These are phyloP conservation scores for Adrianichthys oophorus DNA, from an alignment of 2,797 vertebrate genomes.

Conservation along the genomic window DNA sequence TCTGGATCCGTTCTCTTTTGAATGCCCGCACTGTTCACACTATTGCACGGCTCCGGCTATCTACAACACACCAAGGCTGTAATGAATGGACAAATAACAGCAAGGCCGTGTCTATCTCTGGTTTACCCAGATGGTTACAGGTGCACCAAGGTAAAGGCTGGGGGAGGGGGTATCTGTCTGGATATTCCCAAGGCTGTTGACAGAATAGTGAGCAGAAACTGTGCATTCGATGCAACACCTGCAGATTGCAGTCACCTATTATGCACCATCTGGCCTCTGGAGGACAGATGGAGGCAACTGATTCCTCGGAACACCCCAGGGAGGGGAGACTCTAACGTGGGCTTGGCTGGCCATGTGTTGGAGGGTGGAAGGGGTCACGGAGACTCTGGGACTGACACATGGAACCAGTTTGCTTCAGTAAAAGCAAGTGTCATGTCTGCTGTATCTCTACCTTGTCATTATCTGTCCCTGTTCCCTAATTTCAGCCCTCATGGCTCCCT, in stretches of 20 bases:
- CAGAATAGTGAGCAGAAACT: slow-evolving; percentile 35
- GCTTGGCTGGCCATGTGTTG: slow-evolving; percentile 5
- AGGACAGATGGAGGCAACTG: slow-evolving; percentile 52
- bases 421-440: slow-evolving; percentile 69
- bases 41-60: background rate
- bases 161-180: slow-evolving; percentile 27
- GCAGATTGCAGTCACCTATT: slow-evolving; percentile 51
- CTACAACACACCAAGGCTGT: slow-evolving; percentile 20
- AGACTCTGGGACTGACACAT: slow-evolving; percentile 45
- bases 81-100: slow-evolving; percentile 54
- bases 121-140: slow-evolving; percentile 40
- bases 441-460: slow-evolving; percentile 73
- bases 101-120: slow-evolving; percentile 30
- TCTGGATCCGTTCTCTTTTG: slow-evolving; percentile 60
- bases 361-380: slow-evolving; percentile 12
- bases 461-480: slow-evolving; percentile 70
- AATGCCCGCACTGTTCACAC: slow-evolving; percentile 55
- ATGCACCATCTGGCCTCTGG: slow-evolving; percentile 49
- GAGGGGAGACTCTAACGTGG: slow-evolving; percentile 22
- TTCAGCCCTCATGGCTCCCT: slow-evolving; percentile 56
- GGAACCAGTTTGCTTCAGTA: slow-evolving; percentile 67
- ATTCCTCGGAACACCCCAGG: slow-evolving; percentile 36
- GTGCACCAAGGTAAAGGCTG: slow-evolving; percentile 49
- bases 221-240: slow-evolving; percentile 53
- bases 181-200: slow-evolving; percentile 31